These are phyloP conservation scores for Diplolepis rosae DNA, from an alignment of 2,888 invertebrate genomes.

Conservation along the genomic window DNA sequence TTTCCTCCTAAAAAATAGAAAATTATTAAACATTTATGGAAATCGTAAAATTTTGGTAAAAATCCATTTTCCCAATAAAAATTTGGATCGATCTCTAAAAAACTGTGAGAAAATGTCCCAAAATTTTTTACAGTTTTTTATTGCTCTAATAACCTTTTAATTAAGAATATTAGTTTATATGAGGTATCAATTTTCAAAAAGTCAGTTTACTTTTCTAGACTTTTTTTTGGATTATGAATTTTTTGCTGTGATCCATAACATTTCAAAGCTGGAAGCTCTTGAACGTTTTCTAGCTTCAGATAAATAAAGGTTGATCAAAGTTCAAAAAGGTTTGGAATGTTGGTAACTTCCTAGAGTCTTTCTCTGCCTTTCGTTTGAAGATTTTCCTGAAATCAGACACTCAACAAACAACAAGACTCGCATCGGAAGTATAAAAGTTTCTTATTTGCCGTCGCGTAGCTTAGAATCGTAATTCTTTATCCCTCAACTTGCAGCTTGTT, in stretches of 20 bases:
- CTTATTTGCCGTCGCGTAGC: background rate
- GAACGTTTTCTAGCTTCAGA: constrained; percentile 3
- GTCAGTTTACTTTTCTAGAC: background rate
- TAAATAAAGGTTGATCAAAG: constrained; percentile 19
- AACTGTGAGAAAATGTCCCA: too few species aligned
- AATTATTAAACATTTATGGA: too few species aligned
- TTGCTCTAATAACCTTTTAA: too few species aligned
- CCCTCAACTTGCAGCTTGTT: constrained; percentile 5
- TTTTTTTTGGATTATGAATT: background rate
- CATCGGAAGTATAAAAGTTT: constrained; percentile 8
- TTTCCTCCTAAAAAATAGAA: too few species aligned
- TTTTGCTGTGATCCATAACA: background rate
- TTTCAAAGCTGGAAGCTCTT: background rate
- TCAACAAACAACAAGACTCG: background rate
- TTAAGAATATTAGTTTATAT: too few species aligned
- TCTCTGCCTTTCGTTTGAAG: background rate
- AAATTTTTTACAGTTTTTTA: too few species aligned
- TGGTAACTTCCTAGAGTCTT: background rate
- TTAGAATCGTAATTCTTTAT: constrained; percentile 23
- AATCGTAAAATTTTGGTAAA: too few species aligned
- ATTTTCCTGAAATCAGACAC: constrained; percentile 13
- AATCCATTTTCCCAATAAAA: too few species aligned
- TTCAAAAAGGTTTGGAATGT: background rate
- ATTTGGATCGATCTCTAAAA: too few species aligned
- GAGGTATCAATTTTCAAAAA: background rate